Evolutionary conservation across 2,113 vertebrate genomes (phyloP).

Genomic region (Melospiza georgiana): DNA sequence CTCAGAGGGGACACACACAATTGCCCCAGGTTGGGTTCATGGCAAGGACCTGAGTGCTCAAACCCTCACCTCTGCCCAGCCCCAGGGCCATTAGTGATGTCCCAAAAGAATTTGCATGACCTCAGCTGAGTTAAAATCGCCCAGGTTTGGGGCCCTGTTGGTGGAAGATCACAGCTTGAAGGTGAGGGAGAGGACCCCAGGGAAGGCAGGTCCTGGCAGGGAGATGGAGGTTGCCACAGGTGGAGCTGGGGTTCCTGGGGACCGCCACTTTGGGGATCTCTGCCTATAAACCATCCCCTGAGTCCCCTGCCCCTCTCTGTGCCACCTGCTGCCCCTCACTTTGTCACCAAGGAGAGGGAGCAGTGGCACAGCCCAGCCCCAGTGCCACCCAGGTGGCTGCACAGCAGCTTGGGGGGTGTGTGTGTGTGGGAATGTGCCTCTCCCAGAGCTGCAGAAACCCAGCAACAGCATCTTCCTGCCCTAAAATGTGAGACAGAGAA

Average conservation of each 20-base stretch:
- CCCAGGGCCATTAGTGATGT: background rate
- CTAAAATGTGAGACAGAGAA: background rate
- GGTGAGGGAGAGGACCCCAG: too few relatives aligned
- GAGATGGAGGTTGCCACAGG: background rate
- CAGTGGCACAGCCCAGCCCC: background rate
- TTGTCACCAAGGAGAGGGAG: background rate
- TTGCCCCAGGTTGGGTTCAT: fast-evolving
- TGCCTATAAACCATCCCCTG: background rate
- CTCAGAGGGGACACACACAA: background rate
- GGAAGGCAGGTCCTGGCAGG: background rate
- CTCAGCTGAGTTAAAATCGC: background rate
- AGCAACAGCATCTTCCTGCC: background rate
- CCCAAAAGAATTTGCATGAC: background rate
- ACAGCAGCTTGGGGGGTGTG: background rate
- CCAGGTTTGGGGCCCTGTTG: background rate
- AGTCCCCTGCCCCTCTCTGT: background rate
- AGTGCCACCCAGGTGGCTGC: background rate
- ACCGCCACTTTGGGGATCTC: fast-evolving
- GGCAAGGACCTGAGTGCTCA: background rate
- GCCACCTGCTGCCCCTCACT: background rate
- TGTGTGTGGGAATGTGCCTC: background rate
- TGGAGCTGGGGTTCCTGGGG: background rate
- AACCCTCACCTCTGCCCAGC: background rate
- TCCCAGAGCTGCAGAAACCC: background rate
- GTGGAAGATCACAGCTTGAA: background rate